Conservation (phyloP, 2,888 invertebrate species). For the Dioctria rufipes region DNA sequence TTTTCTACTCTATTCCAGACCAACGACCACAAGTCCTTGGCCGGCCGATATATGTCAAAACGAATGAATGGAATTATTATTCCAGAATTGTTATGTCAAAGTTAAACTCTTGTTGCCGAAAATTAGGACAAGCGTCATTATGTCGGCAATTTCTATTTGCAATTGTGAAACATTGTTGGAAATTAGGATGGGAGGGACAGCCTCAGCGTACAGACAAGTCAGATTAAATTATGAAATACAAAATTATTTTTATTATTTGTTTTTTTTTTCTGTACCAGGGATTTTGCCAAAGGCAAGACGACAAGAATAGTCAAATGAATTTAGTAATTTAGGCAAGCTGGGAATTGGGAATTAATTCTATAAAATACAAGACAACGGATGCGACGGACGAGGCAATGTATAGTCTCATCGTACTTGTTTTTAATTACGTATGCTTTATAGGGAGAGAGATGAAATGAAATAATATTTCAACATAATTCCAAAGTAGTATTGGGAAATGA, state of each 20-base stretch:
- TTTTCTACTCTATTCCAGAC: neutral
- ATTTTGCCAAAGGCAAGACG: neutral
- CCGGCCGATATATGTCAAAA: conserved; percentile 29
- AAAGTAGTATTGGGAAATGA: conserved; percentile 7
- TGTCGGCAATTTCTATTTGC: conserved; percentile 40
- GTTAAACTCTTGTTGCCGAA: conserved; percentile 38
- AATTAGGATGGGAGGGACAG: too few relatives aligned
- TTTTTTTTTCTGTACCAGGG: conserved; percentile 7
- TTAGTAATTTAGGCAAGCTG: neutral
- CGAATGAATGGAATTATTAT: conserved; percentile 45
- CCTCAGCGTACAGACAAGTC: too few relatives aligned
- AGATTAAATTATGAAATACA: too few relatives aligned
- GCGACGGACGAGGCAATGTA: conserved; percentile 4
- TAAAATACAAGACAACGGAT: too few relatives aligned
- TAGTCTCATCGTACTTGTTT: neutral
- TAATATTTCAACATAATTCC: conserved; percentile 21
- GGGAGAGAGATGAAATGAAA: neutral
- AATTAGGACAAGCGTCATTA: conserved; percentile 51
- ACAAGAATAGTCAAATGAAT: conserved; percentile 1
- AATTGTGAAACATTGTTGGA: neutral
- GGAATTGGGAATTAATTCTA: neutral
- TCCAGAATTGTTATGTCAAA: conserved; percentile 42
- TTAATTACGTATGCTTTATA: conserved; percentile 11
- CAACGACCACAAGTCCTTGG: neutral
- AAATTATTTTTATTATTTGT: conserved; percentile 17